Conservation (phyloP, 2,797 vertebrate species). For the Hemibagrus guttatus region DNA sequence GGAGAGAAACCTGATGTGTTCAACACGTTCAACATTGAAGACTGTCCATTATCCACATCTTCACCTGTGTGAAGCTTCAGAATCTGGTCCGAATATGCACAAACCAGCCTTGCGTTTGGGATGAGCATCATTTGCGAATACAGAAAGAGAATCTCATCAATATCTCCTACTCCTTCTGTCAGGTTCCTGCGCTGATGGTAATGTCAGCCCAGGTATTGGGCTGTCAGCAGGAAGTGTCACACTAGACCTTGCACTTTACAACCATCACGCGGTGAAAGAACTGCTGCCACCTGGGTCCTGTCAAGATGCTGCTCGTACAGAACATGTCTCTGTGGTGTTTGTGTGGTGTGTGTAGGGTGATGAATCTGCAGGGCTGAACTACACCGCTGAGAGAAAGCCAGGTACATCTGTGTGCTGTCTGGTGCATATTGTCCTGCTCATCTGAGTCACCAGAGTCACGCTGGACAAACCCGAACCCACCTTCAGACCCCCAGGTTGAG, state of each 20-base stretch:
- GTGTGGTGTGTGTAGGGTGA: slow-evolving; percentile 24
- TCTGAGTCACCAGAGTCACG: background rate
- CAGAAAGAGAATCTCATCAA: background rate
- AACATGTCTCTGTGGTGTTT: background rate
- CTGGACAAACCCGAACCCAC: slow-evolving; percentile 5
- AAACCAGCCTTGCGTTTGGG: background rate
- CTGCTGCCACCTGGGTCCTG: slow-evolving; percentile 29
- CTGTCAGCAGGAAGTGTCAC: slow-evolving; percentile 20
- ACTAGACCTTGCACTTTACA: slow-evolving; percentile 22
- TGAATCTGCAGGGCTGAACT: slow-evolving; percentile 25
- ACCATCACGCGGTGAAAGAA: slow-evolving; percentile 19
- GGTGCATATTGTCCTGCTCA: too few relatives aligned
- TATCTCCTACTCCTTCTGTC: background rate
- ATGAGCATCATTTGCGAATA: background rate
- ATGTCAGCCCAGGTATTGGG: slow-evolving; percentile 21
- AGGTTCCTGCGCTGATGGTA: slow-evolving; percentile 22
- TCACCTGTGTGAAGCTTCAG: background rate
- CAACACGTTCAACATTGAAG: too few relatives aligned
- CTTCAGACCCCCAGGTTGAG: background rate
- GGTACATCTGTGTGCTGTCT: slow-evolving; percentile 20
- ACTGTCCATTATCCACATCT: background rate
- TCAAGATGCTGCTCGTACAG: slow-evolving; percentile 24
- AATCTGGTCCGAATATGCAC: background rate
- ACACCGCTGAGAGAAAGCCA: background rate
- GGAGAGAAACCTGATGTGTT: background rate